Evolutionary conservation across 2,888 invertebrate genomes (phyloP).

Genomic region (Ophion obscuratus): DNA sequence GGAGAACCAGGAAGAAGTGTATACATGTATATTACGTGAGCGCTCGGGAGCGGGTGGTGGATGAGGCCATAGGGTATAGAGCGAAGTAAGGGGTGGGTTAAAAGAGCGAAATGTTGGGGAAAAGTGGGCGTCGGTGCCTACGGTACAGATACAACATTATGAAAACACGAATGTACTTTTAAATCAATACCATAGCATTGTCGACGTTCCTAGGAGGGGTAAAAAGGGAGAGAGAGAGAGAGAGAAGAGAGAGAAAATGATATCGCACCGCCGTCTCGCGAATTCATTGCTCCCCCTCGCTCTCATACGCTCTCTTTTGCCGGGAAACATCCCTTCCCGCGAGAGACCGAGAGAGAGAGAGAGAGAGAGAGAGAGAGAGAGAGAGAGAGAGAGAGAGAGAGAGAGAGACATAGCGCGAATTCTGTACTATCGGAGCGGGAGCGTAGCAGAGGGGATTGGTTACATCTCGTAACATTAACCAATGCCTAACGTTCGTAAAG

Average conservation of each 20-base stretch:
- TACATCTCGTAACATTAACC: constrained; percentile 80
- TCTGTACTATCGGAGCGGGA: constrained; percentile 64
- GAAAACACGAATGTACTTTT: constrained; percentile 85
- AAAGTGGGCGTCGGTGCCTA: constrained; percentile 81
- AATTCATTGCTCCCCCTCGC: constrained; percentile 55
- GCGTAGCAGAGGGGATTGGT: constrained; percentile 74
- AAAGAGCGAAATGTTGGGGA: constrained; percentile 71
- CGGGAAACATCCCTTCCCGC: constrained; percentile 57
- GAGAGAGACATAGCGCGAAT: constrained; percentile 55
- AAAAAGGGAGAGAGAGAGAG: constrained; percentile 63
- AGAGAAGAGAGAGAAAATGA: constrained; percentile 41
- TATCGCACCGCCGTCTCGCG: constrained; percentile 52
- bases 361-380: constrained; percentile 56
- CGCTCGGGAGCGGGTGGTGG: constrained; percentile 20
- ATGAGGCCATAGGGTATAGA: constrained; percentile 55
- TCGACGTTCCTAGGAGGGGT: constrained; percentile 77
- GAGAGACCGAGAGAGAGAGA: constrained; percentile 70
- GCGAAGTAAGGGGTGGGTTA: constrained; percentile 58
- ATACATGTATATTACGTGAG: constrained; percentile 25
- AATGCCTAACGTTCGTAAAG: constrained; percentile 77
- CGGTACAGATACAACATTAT: constrained; percentile 84
- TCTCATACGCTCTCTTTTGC: constrained; percentile 44
- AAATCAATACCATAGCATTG: constrained; percentile 85
- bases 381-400: constrained; percentile 70
- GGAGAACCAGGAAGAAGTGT: constrained; percentile 63